These are phyloP conservation scores for Agriopis aurantiaria DNA, from an alignment of 2,888 invertebrate species.

Conservation along the genomic window DNA sequence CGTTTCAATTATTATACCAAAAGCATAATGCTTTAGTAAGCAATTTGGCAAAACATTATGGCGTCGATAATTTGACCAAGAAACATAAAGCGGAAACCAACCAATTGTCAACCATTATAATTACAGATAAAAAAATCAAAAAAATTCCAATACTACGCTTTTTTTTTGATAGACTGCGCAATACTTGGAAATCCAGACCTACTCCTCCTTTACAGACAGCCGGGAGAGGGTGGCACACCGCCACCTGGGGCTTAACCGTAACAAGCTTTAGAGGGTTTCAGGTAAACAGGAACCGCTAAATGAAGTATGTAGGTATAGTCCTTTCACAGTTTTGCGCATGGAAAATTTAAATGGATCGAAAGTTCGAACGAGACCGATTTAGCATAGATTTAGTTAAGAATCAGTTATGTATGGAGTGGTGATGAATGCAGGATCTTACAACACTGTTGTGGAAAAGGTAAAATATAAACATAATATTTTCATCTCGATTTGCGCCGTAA, in stretches of 20 bases:
- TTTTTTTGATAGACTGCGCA: slow-evolving; percentile 12
- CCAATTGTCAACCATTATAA: too few relatives aligned
- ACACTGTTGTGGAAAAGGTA: not conserved
- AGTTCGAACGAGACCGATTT: not conserved
- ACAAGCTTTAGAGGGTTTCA: slow-evolving; percentile 12
- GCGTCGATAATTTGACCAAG: too few relatives aligned
- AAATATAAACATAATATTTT: slow-evolving; percentile 1
- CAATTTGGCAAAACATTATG: too few relatives aligned
- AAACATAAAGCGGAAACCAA: not conserved
- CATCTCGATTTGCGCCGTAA: slow-evolving; percentile 25
- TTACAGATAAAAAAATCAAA: too few relatives aligned
- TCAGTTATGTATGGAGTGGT: not conserved
- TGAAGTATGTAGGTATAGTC: slow-evolving; percentile 10
- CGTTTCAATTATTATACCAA: not conserved
- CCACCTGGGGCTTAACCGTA: slow-evolving; percentile 3
- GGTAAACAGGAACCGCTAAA: not conserved
- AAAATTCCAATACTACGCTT: too few relatives aligned
- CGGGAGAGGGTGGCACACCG: slow-evolving; percentile 15
- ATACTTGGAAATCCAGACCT: not conserved
- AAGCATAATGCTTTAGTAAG: too few relatives aligned
- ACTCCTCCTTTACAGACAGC: slow-evolving; percentile 13
- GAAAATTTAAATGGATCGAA: not conserved
- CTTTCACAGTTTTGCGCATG: not conserved
- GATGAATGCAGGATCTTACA: not conserved
- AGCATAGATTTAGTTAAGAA: not conserved